Conservation (phyloP, 64 coral and sea anemone species). For the Orbicella faveolata region DNA sequence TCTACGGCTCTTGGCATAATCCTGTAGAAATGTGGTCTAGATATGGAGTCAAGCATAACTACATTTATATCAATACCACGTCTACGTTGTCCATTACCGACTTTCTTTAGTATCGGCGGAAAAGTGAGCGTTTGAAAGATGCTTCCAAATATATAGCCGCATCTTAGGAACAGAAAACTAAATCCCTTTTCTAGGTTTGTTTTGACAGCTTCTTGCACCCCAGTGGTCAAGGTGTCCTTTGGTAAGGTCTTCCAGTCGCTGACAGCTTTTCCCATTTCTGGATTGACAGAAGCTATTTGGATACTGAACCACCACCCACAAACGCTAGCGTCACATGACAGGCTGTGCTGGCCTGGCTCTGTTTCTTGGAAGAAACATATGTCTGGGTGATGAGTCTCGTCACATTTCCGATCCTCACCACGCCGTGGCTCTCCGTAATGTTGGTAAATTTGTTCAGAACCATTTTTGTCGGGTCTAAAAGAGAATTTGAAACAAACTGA, state of each 20-base stretch:
- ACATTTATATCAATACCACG: constrained; percentile 37
- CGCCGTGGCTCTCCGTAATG: neutral
- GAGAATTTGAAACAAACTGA: neutral
- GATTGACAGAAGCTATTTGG: constrained; percentile 3
- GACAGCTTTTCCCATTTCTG: constrained; percentile 9
- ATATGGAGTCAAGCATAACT: constrained; percentile 32
- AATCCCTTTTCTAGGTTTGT: neutral
- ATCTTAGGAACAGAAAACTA: constrained; percentile 22
- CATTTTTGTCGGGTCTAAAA: neutral
- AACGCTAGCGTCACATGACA: constrained; percentile 3
- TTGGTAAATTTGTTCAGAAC: neutral
- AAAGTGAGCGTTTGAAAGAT: constrained; percentile 33
- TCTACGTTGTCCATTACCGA: neutral
- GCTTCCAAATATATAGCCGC: constrained; percentile 1
- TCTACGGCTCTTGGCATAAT: neutral
- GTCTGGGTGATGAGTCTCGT: constrained; percentile 14
- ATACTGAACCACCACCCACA: neutral
- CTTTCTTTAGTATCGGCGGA: constrained; percentile 17
- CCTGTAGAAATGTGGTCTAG: constrained; percentile 57
- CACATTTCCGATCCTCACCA: neutral
- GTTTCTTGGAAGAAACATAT: constrained; percentile 24
- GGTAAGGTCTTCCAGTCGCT: constrained; percentile 5
- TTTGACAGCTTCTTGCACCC: neutral
- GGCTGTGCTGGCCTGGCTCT: neutral
- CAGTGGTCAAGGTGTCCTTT: neutral